A percentile compares a stretch with the other conserved stretches of the same genome.
These are phyloP conservation scores for Leucoraja erinaceus DNA, from an alignment of 2,113 vertebrate species.

Conservation along the genomic window DNA sequence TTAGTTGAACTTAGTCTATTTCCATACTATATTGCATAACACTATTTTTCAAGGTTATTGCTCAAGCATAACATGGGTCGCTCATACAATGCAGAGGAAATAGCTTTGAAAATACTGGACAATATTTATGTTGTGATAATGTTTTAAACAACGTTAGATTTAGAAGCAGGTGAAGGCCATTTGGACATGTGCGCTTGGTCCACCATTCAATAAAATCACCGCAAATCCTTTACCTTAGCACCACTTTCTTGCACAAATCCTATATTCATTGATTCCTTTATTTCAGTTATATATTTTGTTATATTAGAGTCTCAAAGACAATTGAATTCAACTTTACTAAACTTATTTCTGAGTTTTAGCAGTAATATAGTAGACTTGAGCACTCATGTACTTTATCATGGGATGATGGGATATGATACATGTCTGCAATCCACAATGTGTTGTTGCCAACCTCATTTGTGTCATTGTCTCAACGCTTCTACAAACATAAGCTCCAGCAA, in stretches of 20 bases:
- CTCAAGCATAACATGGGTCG: not conserved
- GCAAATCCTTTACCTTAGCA: no score
- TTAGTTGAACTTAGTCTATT: not conserved
- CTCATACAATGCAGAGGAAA: not conserved
- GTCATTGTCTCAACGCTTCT: not conserved
- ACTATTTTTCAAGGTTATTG: not conserved
- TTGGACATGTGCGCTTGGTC: no score
- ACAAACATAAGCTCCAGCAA: not conserved
- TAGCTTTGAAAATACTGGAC: not conserved
- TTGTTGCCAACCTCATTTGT: slow-evolving; percentile 5
- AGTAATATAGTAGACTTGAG: not conserved
- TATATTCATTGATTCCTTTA: no score
- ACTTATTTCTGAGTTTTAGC: not conserved
- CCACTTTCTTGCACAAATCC: no score
- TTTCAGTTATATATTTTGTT: not conserved
- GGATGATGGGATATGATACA: not conserved
- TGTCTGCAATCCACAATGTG: not conserved
- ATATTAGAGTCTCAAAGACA: not conserved
- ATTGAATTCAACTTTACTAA: not conserved
- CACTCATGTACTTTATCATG: not conserved
- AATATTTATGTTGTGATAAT: not conserved
- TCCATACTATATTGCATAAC: not conserved
- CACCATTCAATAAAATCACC: no score
- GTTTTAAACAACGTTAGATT: not conserved
- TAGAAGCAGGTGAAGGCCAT: no score